A percentile compares a stretch with the other conserved stretches of the same genome.
Conservation (phyloP, 2,888 invertebrate species). For the Eristalis tenax region DNA sequence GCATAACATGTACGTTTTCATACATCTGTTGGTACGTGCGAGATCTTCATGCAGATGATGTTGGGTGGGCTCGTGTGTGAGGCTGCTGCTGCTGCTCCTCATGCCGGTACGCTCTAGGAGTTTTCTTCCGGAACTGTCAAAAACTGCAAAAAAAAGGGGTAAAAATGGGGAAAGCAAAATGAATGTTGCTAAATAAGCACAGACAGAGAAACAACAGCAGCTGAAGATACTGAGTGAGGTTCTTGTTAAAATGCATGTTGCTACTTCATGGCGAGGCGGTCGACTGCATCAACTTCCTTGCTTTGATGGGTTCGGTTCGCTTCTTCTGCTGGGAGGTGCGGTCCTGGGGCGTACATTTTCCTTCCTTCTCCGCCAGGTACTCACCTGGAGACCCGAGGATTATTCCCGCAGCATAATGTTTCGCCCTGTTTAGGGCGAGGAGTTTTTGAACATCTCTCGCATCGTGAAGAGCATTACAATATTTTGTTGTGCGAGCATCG, state of each 20-base stretch:
- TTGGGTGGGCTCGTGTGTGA: not conserved
- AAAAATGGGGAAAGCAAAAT: not conserved
- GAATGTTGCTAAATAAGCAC: constrained; percentile 5
- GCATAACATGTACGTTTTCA: constrained; percentile 54
- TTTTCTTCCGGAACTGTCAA: constrained; percentile 40
- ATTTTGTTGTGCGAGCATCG: constrained; percentile 24
- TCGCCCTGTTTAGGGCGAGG: constrained; percentile 35
- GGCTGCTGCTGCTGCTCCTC: not conserved
- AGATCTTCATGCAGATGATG: constrained; percentile 60
- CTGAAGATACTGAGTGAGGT: constrained; percentile 15
- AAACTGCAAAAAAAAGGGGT: constrained; percentile 2
- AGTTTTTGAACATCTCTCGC: constrained; percentile 28
- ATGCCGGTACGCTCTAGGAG: constrained; percentile 12
- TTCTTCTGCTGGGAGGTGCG: not conserved
- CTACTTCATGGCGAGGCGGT: not conserved
- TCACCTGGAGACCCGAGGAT: constrained; percentile 48
- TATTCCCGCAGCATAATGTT: constrained; percentile 54
- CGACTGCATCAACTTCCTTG: not conserved
- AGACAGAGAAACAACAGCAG: not conserved
- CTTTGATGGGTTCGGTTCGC: not conserved
- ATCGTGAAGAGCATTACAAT: constrained; percentile 58
- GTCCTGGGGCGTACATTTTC: not conserved
- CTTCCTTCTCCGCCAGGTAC: constrained; percentile 28
- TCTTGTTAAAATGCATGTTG: constrained; percentile 35
- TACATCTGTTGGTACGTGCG: constrained; percentile 62